Evolutionary conservation across 2,113 vertebrate species (phyloP).

Genomic region (Alligator sinensis): DNA sequence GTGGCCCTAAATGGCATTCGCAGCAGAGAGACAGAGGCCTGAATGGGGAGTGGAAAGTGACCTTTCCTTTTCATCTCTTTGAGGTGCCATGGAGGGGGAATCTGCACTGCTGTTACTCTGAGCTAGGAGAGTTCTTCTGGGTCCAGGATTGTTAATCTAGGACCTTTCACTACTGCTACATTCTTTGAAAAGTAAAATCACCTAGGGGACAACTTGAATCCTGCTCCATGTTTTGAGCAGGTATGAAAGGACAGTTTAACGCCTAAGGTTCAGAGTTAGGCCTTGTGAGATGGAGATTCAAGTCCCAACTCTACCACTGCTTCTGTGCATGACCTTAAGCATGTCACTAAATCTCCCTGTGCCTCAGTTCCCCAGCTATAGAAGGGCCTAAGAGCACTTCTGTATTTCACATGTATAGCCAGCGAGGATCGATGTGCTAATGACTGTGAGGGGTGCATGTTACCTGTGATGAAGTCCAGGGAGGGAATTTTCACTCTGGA

Average conservation of each 20-base stretch:
- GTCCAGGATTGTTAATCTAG: background rate
- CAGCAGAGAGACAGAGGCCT: background rate
- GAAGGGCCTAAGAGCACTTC: background rate
- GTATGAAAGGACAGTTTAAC: too few relatives aligned
- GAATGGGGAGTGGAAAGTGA: background rate
- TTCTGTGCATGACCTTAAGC: background rate
- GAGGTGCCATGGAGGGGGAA: conserved; percentile 5
- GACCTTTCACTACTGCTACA: background rate
- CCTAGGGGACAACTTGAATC: background rate
- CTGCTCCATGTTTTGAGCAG: too few relatives aligned
- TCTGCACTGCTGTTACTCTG: background rate
- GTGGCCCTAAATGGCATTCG: conserved; percentile 47
- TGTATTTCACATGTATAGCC: background rate
- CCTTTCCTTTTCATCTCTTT: background rate
- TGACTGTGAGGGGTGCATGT: too few relatives aligned
- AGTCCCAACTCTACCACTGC: background rate
- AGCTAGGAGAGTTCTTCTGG: background rate
- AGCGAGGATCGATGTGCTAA: background rate
- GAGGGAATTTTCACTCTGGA: background rate
- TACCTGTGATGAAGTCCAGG: background rate
- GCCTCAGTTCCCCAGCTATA: background rate
- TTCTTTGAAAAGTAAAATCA: background rate
- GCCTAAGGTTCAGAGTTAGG: background rate
- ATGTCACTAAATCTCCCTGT: background rate
- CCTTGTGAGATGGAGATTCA: background rate